phyloP scores from a whole-genome alignment of 1,140 invertebrate genomes.

The Bombus superbus region DNA sequence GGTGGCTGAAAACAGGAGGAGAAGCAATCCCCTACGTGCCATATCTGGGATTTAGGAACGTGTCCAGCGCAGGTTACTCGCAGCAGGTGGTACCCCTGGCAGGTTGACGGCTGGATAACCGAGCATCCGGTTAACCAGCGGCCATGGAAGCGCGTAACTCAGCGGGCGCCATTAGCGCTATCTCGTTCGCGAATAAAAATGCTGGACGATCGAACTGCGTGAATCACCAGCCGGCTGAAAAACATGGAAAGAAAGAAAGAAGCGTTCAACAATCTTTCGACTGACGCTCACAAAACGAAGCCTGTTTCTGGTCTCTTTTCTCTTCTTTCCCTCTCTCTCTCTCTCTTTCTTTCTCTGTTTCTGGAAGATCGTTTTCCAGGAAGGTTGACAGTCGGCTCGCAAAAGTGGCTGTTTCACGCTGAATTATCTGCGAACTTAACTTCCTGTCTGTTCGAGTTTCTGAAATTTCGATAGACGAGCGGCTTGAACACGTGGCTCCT shows the following conservation, averaged over 20 bases:
- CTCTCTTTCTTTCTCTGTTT: not conserved
- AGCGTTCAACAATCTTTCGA: not conserved
- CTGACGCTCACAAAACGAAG: not conserved
- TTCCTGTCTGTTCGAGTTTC: slow-evolving; percentile 34
- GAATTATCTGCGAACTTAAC: slow-evolving; percentile 41
- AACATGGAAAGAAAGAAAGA: slow-evolving; percentile 26
- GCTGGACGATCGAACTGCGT: slow-evolving; percentile 55
- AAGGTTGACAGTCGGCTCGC: slow-evolving; percentile 27
- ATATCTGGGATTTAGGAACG: slow-evolving; percentile 72
- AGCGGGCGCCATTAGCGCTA: slow-evolving; percentile 77
- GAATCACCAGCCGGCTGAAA: slow-evolving; percentile 65
- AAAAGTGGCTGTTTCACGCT: slow-evolving; percentile 38
- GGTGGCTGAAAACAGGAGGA: slow-evolving; percentile 41
- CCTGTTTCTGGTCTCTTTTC: too few species aligned
- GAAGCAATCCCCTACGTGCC: slow-evolving; percentile 56
- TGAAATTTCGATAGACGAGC: slow-evolving; percentile 4
- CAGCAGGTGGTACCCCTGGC: slow-evolving; percentile 76
- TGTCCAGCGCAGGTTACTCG: slow-evolving; percentile 60
- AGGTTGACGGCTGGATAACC: slow-evolving; percentile 61
- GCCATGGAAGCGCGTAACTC: slow-evolving; percentile 76
- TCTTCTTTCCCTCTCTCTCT: not conserved
- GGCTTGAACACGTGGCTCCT: not conserved
- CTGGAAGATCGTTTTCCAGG: not conserved
- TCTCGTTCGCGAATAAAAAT: slow-evolving; percentile 62
- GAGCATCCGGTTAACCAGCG: slow-evolving; percentile 67